Evolutionary conservation across 2,113 vertebrate genomes (phyloP), one percentile per base, ranked within the genome.

Genomic region (Circaetus gallicus): DNA sequence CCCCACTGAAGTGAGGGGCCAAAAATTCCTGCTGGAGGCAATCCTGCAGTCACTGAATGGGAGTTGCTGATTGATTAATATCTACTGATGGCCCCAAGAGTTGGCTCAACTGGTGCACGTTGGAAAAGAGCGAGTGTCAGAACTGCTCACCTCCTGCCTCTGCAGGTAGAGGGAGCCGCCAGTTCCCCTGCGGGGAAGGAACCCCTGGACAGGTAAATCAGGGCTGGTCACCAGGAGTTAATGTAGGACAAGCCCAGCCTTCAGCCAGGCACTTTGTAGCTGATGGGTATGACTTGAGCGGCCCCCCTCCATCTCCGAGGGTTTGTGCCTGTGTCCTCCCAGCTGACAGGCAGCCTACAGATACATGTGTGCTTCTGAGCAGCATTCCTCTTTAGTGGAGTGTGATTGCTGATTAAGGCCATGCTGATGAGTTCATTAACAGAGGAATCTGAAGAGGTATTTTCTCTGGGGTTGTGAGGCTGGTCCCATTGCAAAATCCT

Each of bases 391-490:
- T 34, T 3, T 3, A 11, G 28, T 13, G 61, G 31, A 85, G 49
- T 49, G 77, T 40, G 34, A 29, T 26, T 76, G 80, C 80, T 79
- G 55, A 80, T 93, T 91, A 76, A 72, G 74, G 66, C 66, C 67
- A 16, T 2, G 3, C 78, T 91, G 93, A 74, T 94, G 95, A 93
- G 85, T 50, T 95, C 86, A 90, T 93, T 92, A 91, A 50, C 74
- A 93, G 73, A 94, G 90, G 96, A 96, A 93, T 96, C 63, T 78
- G 71, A 81, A 52, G 52, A 89, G 86, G 12, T 38, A 42, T 95
- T 97, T 94, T 93, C 89, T 94, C 86, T 38, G 91, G 83, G 86
- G 80, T 52, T 40, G 56, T 81, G 73, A 95, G 77, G 65, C 72
- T 67, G 59, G 50, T 93, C 49, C 83, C 70, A 38, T 97, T 96